phyloP scores from a whole-genome alignment of 2,888 invertebrate genomes.

The Apamea sordens region DNA sequence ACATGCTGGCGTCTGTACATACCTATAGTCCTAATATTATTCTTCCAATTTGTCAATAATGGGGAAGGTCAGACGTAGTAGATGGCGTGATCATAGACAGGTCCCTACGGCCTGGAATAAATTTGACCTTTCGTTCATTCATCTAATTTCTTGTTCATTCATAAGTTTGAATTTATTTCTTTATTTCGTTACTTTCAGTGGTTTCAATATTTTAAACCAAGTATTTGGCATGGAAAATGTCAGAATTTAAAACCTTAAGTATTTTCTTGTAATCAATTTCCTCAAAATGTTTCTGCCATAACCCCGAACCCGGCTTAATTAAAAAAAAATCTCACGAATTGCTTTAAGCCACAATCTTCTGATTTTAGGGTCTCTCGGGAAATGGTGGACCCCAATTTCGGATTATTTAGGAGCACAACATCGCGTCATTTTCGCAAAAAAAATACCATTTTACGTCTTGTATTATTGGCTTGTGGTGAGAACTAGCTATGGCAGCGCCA shows the following conservation, averaged over 20 bases:
- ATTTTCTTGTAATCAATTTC: neutral
- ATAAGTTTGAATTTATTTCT: neutral
- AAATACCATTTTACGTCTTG: neutral
- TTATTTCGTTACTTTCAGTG: neutral
- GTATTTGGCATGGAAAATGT: neutral
- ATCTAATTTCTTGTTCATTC: neutral
- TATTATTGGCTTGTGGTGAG: neutral
- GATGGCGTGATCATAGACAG: neutral
- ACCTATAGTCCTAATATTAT: neutral
- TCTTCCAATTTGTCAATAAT: neutral
- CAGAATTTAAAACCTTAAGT: neutral
- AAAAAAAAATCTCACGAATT: neutral
- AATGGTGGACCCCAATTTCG: neutral
- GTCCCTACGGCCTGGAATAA: neutral
- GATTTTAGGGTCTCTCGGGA: neutral
- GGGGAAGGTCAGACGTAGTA: neutral
- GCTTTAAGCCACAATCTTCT: constrained; percentile 2
- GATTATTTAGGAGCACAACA: neutral
- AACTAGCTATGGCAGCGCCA: neutral
- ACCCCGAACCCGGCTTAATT: neutral
- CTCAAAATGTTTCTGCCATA: neutral
- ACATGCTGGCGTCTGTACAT: too few species aligned
- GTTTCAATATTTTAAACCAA: neutral
- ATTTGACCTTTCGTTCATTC: neutral
- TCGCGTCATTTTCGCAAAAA: neutral